Evolutionary conservation across 2,888 invertebrate genomes (phyloP).

Genomic region (Drosophila algonquin): DNA sequence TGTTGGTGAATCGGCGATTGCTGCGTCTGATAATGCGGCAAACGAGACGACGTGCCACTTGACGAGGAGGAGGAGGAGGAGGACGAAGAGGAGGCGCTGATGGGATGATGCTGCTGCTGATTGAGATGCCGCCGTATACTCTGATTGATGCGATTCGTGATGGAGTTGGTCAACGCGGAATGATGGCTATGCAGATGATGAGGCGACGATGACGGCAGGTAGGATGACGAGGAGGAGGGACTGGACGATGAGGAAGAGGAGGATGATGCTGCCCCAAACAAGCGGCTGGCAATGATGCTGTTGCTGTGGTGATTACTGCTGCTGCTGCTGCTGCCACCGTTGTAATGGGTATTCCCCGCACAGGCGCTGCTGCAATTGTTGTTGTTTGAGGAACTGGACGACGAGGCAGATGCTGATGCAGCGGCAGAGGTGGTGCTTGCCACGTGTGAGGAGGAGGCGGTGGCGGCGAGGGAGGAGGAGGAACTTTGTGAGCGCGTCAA

Average conservation of each 20-base stretch:
- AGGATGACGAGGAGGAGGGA: constrained; percentile 43
- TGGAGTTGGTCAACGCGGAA: constrained; percentile 80
- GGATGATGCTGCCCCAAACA: constrained; percentile 68
- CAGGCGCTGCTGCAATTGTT: constrained; percentile 75
- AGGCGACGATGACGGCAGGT: constrained; percentile 46
- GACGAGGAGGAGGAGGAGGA: constrained; percentile 20
- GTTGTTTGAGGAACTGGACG: constrained; percentile 32
- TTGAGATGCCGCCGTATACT: constrained; percentile 81
- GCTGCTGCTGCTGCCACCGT: constrained; percentile 63
- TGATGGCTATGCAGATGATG: constrained; percentile 66
- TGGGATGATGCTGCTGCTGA: constrained; percentile 75
- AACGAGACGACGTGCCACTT: constrained; percentile 27
- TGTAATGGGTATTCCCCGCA: constrained; percentile 76
- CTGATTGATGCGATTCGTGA: constrained; percentile 82
- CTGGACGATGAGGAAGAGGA: constrained; percentile 48
- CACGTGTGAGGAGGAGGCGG: constrained; percentile 19
- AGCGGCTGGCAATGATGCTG: constrained; percentile 81
- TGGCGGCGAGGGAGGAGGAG: constrained; percentile 45
- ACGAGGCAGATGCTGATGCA: constrained; percentile 7
- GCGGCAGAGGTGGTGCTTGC: neutral
- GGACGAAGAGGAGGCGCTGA: constrained; percentile 46
- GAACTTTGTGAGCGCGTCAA: constrained; percentile 74
- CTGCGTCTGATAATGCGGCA: constrained; percentile 38
- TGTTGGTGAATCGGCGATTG: neutral
- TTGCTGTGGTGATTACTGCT: constrained; percentile 57